Conservation (phyloP, 1,140 invertebrate species). For the Ceratoteleas bidentatus region DNA sequence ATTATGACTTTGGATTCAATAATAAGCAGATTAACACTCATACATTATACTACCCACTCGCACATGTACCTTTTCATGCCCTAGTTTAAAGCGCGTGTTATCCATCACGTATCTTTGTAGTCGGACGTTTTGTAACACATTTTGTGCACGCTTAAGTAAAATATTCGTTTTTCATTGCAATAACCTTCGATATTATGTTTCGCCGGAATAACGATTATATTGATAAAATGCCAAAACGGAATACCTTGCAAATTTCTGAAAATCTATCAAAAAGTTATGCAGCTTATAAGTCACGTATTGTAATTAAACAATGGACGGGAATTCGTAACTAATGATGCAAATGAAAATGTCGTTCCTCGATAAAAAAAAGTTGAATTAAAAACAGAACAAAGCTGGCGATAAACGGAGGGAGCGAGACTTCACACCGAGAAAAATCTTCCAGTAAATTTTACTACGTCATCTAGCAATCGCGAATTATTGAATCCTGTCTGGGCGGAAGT, state of each 20-base stretch:
- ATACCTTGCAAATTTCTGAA: neutral
- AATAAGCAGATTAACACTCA: conserved; percentile 52
- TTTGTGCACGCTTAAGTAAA: conserved; percentile 44
- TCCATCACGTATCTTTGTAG: conserved; percentile 58
- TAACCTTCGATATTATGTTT: conserved; percentile 2
- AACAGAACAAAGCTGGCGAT: too few species aligned
- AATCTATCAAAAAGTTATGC: neutral
- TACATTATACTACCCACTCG: conserved; percentile 59
- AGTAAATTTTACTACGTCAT: too few species aligned
- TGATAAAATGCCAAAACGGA: conserved; percentile 4
- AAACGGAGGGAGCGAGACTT: too few species aligned
- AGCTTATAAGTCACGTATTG: too few species aligned
- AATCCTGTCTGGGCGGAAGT: too few species aligned
- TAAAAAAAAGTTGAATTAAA: too few species aligned
- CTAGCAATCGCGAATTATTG: too few species aligned
- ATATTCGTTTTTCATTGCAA: conserved; percentile 30
- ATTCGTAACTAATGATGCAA: too few species aligned
- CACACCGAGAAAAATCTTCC: too few species aligned
- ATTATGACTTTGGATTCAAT: conserved; percentile 40
- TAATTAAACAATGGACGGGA: too few species aligned
- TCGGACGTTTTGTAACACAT: conserved; percentile 55
- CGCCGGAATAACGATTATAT: neutral
- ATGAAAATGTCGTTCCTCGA: too few species aligned
- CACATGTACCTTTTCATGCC: conserved; percentile 58
- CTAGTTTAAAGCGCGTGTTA: conserved; percentile 57